Percentiles rank a stretch among this genome's conserved stretches.
These are phyloP conservation scores for Raphicerus campestris DNA, from an alignment of 2,113 vertebrate genomes.

Conservation along the genomic window DNA sequence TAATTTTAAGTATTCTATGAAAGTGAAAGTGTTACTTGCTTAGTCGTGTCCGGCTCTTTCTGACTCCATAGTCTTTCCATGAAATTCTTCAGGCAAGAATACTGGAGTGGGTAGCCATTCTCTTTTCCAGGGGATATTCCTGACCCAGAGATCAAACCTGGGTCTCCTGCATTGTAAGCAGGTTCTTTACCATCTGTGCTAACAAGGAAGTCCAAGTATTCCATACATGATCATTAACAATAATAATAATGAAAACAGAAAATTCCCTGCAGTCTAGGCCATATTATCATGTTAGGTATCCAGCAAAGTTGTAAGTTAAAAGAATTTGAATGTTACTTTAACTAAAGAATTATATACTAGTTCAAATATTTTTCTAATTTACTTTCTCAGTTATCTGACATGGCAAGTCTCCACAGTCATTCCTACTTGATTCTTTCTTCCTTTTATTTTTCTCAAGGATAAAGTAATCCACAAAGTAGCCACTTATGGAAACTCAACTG, in stretches of 20 bases:
- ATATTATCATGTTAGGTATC: neutral
- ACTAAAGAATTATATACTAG: neutral
- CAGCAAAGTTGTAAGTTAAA: neutral
- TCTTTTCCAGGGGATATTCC: neutral
- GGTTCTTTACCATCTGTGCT: neutral
- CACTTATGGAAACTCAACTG: neutral
- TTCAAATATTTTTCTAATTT: neutral
- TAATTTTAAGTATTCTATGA: neutral
- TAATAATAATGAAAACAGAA: neutral
- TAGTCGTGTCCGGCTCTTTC: accelerated
- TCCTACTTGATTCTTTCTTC: neutral
- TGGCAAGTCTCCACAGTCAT: neutral
- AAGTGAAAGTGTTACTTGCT: neutral
- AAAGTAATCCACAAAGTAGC: neutral
- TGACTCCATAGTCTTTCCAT: neutral
- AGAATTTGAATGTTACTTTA: neutral
- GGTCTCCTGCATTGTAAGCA: neutral
- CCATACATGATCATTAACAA: neutral
- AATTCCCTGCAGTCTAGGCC: neutral
- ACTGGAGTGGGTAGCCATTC: neutral
- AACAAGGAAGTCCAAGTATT: neutral
- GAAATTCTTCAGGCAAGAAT: neutral
- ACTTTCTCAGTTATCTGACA: neutral
- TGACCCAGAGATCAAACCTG: neutral
- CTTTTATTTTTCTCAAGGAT: neutral